Conservation (phyloP, 2,888 invertebrate genomes). For the Sinodicranocentrus sp. region DNA sequence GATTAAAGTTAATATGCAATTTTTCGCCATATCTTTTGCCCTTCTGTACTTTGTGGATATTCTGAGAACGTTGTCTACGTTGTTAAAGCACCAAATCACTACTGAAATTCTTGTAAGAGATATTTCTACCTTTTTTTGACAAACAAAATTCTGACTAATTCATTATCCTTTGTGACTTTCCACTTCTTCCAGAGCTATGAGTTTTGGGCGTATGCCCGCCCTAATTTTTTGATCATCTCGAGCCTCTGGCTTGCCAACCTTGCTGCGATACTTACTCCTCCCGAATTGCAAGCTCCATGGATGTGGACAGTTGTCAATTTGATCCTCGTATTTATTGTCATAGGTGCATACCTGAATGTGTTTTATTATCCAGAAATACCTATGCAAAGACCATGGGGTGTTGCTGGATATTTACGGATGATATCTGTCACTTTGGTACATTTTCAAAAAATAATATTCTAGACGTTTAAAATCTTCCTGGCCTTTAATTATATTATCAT, state of each 20-base stretch:
- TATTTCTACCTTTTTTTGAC: background rate
- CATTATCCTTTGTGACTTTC: background rate
- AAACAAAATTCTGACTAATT: background rate
- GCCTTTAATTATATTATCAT: too few relatives aligned
- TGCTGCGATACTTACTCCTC: background rate
- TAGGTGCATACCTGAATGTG: too few relatives aligned
- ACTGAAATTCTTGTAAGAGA: background rate
- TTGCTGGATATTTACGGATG: constrained; percentile 24
- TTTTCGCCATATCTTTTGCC: background rate
- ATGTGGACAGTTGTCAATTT: too few relatives aligned
- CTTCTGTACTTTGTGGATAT: constrained; percentile 17
- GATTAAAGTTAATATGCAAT: too few relatives aligned
- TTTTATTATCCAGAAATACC: constrained; percentile 24
- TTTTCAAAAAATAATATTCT: too few relatives aligned
- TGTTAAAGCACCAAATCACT: background rate
- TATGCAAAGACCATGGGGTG: constrained; percentile 24
- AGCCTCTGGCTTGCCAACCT: background rate
- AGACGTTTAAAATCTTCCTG: too few relatives aligned
- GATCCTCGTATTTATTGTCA: background rate
- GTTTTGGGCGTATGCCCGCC: too few relatives aligned
- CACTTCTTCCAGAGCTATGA: background rate
- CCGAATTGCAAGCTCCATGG: background rate
- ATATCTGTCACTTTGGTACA: constrained; percentile 3
- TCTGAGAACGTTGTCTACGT: background rate
- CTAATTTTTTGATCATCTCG: background rate